Evolutionary conservation across 2,113 vertebrate species (phyloP), one percentile per base, ranked within the genome.

Genomic region (Tapirus terrestris): DNA sequence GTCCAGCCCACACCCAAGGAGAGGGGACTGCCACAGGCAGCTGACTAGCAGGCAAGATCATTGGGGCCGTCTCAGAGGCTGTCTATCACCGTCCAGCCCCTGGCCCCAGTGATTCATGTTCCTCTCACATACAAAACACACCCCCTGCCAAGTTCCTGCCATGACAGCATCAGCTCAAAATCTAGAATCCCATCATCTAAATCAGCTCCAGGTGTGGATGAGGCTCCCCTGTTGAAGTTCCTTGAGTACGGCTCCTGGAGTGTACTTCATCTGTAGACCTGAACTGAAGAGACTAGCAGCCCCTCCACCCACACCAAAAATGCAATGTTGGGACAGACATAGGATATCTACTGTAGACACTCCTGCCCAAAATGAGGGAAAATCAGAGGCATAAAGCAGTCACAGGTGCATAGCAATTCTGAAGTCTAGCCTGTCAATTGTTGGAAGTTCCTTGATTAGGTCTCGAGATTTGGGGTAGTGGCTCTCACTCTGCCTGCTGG

Each of bases 11-110:
- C 13, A 8, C 18, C 2, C 8, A 0, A 9, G 45, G 36, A 51
- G 14, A 58, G 36, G 56, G 63, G 33, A 6, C 39, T 39, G 6
- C 43, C 58, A 7, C 33, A 68, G 68, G n/a, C 0, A 8, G 53
- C 8, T 0, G 0, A 5, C 39, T 18, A 4, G 8, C 29, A 13
- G 39, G 43, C 33, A 23, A 65, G 16, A 0, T 12, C 31, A 0
- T 4, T 4, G 48, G 56, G 43, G 48, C 16, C 25, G 3, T 18
- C 45, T 72, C 39, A 18, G 56, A 45, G 86, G 48, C 80, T 33
- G 8, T 20, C 25, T 36, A 0, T 51, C 51, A 16, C 29, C 4
- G 33, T 20, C 13, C n/a, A 17, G 33, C 27, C n/a, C 1, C 0
- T 6, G n/a, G 76, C 31, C 61, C 61, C 39, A 29, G 12, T 3